Evolutionary conservation across 2,888 invertebrate species (phyloP).

Genomic region (Drosophila conformis): DNA sequence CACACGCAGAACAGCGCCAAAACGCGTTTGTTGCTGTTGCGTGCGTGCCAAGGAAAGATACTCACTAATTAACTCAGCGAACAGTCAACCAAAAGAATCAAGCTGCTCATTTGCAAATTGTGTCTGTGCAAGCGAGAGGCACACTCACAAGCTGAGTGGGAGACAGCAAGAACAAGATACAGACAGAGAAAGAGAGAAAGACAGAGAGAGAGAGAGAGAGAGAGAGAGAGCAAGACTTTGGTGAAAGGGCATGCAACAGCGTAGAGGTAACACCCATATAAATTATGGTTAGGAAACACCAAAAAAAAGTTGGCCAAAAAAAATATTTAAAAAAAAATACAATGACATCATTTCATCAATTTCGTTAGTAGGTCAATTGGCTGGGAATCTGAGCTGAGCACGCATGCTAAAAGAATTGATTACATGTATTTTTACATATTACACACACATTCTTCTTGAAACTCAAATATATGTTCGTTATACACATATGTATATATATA

Average conservation of each 20-base stretch:
- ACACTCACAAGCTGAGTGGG: background rate
- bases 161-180: background rate
- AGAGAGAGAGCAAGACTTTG: constrained; percentile 22
- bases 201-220: constrained; percentile 6
- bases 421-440: background rate
- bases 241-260: constrained; percentile 52
- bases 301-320: constrained; percentile 56
- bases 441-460: background rate
- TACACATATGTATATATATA: background rate
- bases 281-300: constrained; percentile 73
- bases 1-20: constrained; percentile 42
- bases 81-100: constrained; percentile 72
- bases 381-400: constrained; percentile 20
- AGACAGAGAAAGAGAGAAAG: constrained; percentile 13
- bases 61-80: constrained; percentile 77
- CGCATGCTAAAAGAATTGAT: constrained; percentile 7
- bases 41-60: constrained; percentile 78
- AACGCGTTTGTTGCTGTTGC: constrained; percentile 55
- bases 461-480: background rate
- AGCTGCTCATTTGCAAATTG: constrained; percentile 75
- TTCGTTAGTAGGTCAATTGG: constrained; percentile 37
- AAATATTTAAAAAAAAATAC: constrained; percentile 17
- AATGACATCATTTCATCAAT: constrained; percentile 57
- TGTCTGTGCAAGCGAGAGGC: constrained; percentile 41
- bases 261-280: constrained; percentile 59